Evolutionary conservation across 2,113 vertebrate species (phyloP).

Genomic region (Neogale vison): DNA sequence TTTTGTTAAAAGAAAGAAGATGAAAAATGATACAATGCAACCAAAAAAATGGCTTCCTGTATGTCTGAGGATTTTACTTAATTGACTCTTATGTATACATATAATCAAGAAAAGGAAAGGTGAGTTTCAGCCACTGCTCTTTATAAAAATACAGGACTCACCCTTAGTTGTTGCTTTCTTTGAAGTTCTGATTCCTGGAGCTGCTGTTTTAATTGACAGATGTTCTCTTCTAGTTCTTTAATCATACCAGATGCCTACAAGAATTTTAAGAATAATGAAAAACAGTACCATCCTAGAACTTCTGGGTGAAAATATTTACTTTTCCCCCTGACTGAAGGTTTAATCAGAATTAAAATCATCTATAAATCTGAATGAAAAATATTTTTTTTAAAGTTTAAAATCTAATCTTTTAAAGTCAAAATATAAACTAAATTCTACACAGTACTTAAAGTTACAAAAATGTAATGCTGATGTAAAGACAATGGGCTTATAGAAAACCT

Average conservation of each 20-base stretch:
- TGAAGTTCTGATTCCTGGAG: conserved; percentile 88
- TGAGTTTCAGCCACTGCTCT: neutral
- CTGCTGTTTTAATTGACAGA: conserved; percentile 88
- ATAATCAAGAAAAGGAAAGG: neutral
- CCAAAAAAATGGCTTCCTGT: neutral
- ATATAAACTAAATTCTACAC: neutral
- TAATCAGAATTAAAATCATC: conserved; percentile 41
- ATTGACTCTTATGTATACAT: neutral
- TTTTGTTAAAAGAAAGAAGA: conserved; percentile 15
- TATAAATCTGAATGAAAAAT: conserved; percentile 17
- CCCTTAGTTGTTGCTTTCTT: conserved; percentile 88
- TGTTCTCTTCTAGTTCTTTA: conserved; percentile 86
- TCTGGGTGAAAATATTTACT: neutral
- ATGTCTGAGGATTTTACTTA: neutral
- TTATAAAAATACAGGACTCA: conserved; percentile 75
- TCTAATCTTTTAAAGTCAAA: conserved; percentile 8
- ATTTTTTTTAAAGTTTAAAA: neutral
- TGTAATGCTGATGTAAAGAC: neutral
- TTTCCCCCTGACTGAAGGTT: neutral
- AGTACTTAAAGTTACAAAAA: conserved; percentile 12
- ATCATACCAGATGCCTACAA: conserved; percentile 88
- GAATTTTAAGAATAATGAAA: conserved; percentile 59
- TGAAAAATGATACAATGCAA: neutral
- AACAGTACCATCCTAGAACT: neutral
- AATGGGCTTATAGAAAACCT: neutral